Evolutionary conservation across 2,113 vertebrate species (phyloP), one percentile per base, ranked within the genome.

Genomic region (Xenotilapia flavipinnis): DNA sequence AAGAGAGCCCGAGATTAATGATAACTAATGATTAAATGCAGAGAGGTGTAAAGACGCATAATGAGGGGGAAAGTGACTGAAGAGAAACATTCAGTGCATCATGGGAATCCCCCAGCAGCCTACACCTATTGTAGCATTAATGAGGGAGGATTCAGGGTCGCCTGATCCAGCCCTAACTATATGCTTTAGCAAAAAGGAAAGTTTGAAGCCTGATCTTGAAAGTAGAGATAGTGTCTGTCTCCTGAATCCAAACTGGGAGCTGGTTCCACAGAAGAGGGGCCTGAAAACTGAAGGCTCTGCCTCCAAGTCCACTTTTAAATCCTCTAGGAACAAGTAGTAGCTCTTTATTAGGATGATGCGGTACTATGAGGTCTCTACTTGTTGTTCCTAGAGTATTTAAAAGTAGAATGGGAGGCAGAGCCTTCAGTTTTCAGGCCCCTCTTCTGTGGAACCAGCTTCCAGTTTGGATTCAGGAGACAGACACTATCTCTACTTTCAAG

Each of bases 41-140:
- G 28, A 58, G 56, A 31, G 26, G 58, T 19, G 58, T 62, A n/a
- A 0, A 11, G 28, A 65, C 10, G 12, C 60, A 21, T 13, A 0
- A 7, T 21, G 19, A 68, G 9, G 33, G 28, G 1, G 3, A 1
- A 65, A 2, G 56, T 68, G 19, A 38, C 19, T 38, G 19, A 68
- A 68, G 4, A 38, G 6, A 65, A 36, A 2, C 6, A 36, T 9
- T 2, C 31, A 36, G 0, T 36, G 31, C 9, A 36, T 65, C 31
- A n/a, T 38, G 60, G 60, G 60, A 68, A 21, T 21, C 60, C 19
- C 17, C 19, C 33, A 0, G 60, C 10, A 68, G 19, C 6, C 60
- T 21, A 38, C 6, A 0, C 0, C 0, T 38, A 38, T 38, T 13
- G 60, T 0, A 38, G 33, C 17, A 38, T 65, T 0, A 38, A 0